Base-by-base conservation (phyloP, 1,140 invertebrate species). In the Cecropterus lyciades region DNA sequence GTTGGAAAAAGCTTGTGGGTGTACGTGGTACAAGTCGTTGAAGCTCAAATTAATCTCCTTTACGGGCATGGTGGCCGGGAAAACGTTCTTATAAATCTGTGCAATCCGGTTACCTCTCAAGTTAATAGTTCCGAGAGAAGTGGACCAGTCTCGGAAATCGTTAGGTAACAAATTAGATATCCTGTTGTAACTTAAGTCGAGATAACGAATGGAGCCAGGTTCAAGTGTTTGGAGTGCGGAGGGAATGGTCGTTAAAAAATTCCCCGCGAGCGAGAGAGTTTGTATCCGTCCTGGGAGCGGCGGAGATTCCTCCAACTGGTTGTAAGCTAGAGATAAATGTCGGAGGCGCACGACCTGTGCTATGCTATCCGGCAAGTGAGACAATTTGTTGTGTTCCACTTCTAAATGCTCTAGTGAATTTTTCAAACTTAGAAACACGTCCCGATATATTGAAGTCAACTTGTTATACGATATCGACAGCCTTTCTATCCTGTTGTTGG, bases 31-130 rank as follows among this genome's bases (percentile, higher is more conserved):
- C 33, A 98, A 93, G 74, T 96, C 95, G 87, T 98, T 98, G 85
- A 98, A 98, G 66, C 96, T 97, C 42, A 98, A 90, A 86, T 96
- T 97, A 24, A 98, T 94, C 86, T 98, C 97, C 78, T 96, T 95
- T 53, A 98, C 92, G 70, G 95, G 94, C 45, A 94, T 94, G 40
- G 95, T 85, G 20, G 76, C 93, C 46, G 93, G 93, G 85, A 98
- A 98, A 57, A 96, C 94, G 53, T 95, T 94, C 43, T 94, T 92
- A 77, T 95, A 95, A 42, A 98, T 92, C 79, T 95, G 94, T 3
- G 95, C 95, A 46, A 98, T 95, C 72, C 95, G 94, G 83, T 98
- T 98, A 89, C 97, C 98, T 37, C 96, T 94, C 49, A 98, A 90
- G 49, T 97, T 93, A 10, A 98, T 93, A 55, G 97, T 98, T 72